Evolutionary conservation across 1,140 invertebrate genomes (phyloP).

Genomic region (Homalodisca vitripennis): DNA sequence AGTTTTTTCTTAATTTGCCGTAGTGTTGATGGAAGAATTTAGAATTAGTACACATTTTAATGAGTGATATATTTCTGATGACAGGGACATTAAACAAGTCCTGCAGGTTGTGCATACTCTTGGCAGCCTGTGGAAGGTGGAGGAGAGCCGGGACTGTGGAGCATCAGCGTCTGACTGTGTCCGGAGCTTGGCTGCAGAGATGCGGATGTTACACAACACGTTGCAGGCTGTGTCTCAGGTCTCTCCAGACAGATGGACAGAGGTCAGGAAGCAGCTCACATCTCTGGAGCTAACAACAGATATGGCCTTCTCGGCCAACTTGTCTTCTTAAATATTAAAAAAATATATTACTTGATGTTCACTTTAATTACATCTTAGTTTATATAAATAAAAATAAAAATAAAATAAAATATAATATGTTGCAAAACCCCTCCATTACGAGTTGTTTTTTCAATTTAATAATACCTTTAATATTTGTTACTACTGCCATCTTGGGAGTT

Average conservation of each 20-base stretch:
- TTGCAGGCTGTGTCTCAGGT: not conserved
- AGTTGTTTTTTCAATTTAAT: no score
- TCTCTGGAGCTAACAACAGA: not conserved
- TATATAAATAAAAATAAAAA: no score
- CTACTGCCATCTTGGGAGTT: no score
- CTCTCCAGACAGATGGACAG: not conserved
- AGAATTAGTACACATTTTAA: no score
- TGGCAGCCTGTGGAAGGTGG: not conserved
- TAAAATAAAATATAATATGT: no score
- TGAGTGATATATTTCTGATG: not conserved
- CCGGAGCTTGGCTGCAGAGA: not conserved
- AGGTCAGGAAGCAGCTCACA: not conserved
- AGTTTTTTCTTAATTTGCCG: no score
- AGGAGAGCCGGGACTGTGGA: not conserved
- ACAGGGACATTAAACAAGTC: conserved; percentile 13
- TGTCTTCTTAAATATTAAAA: no score
- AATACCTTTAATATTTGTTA: no score
- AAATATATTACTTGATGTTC: no score
- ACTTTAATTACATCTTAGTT: no score
- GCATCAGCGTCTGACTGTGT: not conserved
- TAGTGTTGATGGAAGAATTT: no score
- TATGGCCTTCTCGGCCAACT: not conserved
- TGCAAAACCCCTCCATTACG: no score
- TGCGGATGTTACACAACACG: not conserved
- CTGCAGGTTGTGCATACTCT: conserved; percentile 7